phyloP scores from a whole-genome alignment of 1,140 invertebrate species.

The Hypothenemus hampei region DNA sequence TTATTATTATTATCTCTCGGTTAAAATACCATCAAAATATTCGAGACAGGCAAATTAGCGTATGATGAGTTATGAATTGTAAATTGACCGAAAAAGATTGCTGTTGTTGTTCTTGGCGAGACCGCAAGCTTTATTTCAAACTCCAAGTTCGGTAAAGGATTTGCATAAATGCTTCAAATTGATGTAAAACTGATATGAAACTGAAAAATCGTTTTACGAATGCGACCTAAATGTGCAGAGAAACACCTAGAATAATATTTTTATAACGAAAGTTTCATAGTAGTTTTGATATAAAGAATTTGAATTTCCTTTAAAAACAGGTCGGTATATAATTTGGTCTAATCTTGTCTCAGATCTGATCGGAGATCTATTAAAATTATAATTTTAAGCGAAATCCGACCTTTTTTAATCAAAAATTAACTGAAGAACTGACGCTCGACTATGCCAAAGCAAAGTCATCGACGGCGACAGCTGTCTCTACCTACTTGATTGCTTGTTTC shows the following conservation, averaged over 20 bases:
- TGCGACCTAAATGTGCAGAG: neutral
- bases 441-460: constrained; percentile 2
- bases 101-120: too few relatives aligned
- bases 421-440: neutral
- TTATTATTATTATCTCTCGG: constrained; percentile 22
- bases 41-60: constrained; percentile 19
- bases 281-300: neutral
- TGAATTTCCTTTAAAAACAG: neutral
- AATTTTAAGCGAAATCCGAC: neutral
- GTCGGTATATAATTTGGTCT: neutral
- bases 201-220: neutral
- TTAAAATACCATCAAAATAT: constrained; percentile 26
- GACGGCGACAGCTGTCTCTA: constrained; percentile 19
- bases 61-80: constrained; percentile 26
- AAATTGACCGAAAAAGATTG: constrained; percentile 21
- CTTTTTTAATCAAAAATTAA: neutral
- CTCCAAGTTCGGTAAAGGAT: constrained; percentile 17
- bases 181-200: constrained; percentile 19
- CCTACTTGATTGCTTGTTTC: constrained; percentile 22
- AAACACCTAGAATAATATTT: neutral
- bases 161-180: constrained; percentile 21
- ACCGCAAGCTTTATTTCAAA: constrained; percentile 20
- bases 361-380: neutral
- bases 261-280: neutral
- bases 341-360: neutral